phyloP scores from a whole-genome alignment of 2,888 invertebrate genomes.

The Agriotes lineatus region DNA sequence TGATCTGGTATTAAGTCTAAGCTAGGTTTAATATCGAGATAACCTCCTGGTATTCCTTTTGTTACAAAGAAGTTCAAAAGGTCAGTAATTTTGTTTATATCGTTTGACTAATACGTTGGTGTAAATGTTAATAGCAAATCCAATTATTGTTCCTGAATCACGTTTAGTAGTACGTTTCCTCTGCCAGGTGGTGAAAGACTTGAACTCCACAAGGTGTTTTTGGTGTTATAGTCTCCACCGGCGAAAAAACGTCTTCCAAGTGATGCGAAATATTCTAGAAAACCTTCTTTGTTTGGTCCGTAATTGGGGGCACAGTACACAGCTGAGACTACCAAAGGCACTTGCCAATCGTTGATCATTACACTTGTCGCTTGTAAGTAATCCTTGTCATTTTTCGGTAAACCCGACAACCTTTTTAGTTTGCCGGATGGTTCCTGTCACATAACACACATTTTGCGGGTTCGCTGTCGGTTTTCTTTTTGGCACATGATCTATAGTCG shows the following conservation, averaged over 20 bases:
- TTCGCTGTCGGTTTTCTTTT: too few species aligned
- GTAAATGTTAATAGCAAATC: not conserved
- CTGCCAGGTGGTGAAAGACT: not conserved
- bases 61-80: not conserved
- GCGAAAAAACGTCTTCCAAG: not conserved
- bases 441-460: too few species aligned
- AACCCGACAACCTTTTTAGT: too few species aligned
- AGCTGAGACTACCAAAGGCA: not conserved
- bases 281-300: not conserved
- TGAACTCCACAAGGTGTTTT: not conserved
- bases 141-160: not conserved
- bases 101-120: not conserved
- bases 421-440: too few species aligned
- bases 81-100: not conserved
- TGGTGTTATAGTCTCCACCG: slow-evolving; percentile 1
- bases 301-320: not conserved
- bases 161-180: not conserved
- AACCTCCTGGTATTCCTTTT: slow-evolving; percentile 5
- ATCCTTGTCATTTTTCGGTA: too few species aligned
- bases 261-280: not conserved
- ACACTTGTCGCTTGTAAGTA: too few species aligned
- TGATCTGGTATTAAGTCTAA: slow-evolving; percentile 3
- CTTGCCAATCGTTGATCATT: slow-evolving; percentile 5
- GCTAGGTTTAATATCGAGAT: not conserved
- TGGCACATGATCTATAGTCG: too few species aligned